Percentiles rank a stretch among this genome's conserved stretches.
Conservation (phyloP, 2,797 vertebrate genomes). For the Neoniphon sammara region DNA sequence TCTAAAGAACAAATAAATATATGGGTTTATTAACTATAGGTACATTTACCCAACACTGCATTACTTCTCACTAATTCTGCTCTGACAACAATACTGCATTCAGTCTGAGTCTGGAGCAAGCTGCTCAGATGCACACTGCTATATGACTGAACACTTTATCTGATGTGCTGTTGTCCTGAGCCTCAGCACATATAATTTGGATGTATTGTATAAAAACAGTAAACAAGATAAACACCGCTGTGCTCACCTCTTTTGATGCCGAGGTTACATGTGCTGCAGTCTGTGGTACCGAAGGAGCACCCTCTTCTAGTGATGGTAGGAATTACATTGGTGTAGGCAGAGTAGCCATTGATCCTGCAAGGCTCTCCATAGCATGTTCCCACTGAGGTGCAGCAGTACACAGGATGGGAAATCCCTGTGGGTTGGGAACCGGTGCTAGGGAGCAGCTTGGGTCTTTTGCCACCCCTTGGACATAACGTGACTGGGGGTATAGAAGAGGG, state of each 20-base stretch:
- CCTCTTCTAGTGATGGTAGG: conserved; percentile 86
- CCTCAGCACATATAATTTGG: background rate
- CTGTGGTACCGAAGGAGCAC: conserved; percentile 81
- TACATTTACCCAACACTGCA: too few relatives aligned
- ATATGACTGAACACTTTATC: background rate
- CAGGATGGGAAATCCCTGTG: conserved; percentile 88
- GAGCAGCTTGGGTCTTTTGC: conserved; percentile 84
- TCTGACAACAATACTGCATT: too few relatives aligned
- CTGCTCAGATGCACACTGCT: too few relatives aligned
- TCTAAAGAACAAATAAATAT: too few relatives aligned
- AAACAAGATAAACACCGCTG: background rate
- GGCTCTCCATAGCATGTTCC: conserved; percentile 90
- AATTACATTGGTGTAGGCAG: conserved; percentile 86
- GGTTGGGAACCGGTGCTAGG: conserved; percentile 83
- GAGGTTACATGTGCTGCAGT: conserved; percentile 87
- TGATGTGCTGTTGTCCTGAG: background rate
- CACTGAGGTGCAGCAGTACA: conserved; percentile 91
- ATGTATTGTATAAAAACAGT: conserved; percentile 1
- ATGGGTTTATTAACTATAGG: too few relatives aligned
- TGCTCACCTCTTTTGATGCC: conserved; percentile 92
- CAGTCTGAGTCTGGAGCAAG: too few relatives aligned
- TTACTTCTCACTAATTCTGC: too few relatives aligned
- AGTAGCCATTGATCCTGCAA: conserved; percentile 84
- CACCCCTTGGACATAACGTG: conserved; percentile 78
- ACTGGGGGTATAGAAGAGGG: conserved; percentile 74